Evolutionary conservation across 2,797 vertebrate genomes (phyloP).

Genomic region (Iguana delicatissima): DNA sequence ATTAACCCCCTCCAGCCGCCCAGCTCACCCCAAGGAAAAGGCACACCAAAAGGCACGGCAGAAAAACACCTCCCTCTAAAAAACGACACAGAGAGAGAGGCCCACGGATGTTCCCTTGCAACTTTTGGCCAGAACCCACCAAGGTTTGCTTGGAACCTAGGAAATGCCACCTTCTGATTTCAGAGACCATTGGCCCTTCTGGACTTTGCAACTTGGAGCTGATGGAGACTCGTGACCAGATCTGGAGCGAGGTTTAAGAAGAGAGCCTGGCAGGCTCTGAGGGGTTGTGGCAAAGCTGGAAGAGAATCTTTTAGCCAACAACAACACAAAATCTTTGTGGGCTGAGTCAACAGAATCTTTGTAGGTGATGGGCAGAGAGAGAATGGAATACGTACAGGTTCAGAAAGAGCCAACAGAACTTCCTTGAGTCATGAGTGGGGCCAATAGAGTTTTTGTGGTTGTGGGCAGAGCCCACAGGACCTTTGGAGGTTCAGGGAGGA

Average conservation of each 20-base stretch:
- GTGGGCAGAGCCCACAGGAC: too few relatives aligned
- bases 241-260: neutral
- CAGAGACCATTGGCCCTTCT: too few relatives aligned
- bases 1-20: slow-evolving; percentile 65
- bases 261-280: neutral
- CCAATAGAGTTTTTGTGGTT: too few relatives aligned
- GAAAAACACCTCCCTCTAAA: too few relatives aligned
- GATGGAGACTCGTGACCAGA: neutral
- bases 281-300: neutral
- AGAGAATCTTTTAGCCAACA: too few relatives aligned
- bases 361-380: neutral
- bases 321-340: too few relatives aligned
- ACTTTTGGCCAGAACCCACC: neutral
- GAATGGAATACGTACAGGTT: neutral
- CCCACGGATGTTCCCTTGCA: too few relatives aligned
- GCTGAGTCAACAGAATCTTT: neutral
- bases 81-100: too few relatives aligned
- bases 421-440: neutral
- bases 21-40: neutral
- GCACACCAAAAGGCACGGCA: neutral
- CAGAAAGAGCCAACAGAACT: neutral
- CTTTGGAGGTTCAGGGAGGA: too few relatives aligned
- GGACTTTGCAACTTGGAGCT: neutral
- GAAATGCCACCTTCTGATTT: neutral
- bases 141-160: neutral